Conservation (phyloP, 1,140 invertebrate genomes). For the Meteorus sp. region DNA sequence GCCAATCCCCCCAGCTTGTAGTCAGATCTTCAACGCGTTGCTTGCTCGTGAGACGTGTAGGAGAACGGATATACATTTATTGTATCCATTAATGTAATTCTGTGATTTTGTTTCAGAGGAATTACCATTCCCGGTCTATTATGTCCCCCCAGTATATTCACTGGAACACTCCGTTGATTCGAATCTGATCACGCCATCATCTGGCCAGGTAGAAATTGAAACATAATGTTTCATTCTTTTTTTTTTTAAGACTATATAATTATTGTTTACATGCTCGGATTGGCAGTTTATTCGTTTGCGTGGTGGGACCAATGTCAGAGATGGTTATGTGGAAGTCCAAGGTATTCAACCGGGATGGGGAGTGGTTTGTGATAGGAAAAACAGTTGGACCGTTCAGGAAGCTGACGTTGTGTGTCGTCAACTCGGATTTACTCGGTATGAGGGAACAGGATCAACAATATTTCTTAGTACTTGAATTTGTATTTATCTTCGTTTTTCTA, state of each 20-base stretch:
- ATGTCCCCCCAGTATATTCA: conserved; percentile 41
- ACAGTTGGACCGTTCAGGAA: conserved; percentile 60
- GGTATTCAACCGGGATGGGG: conserved; percentile 58
- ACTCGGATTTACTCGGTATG: conserved; percentile 60
- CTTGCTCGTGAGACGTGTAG: not conserved
- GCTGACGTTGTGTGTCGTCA: conserved; percentile 62
- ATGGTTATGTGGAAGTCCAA: conserved; percentile 63
- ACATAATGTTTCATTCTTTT: conserved; percentile 6
- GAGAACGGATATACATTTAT: not conserved
- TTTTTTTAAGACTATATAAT: conserved; percentile 1
- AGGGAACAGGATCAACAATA: conserved; percentile 1
- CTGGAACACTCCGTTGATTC: conserved; percentile 31
- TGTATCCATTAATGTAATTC: not conserved
- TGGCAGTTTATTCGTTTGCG: conserved; percentile 58
- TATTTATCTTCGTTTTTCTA: not conserved
- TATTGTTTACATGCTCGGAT: conserved; percentile 14
- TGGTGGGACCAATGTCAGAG: conserved; percentile 55
- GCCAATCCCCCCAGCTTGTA: not conserved
- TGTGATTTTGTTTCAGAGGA: conserved; percentile 42
- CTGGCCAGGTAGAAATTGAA: conserved; percentile 45
- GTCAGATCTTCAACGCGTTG: not conserved
- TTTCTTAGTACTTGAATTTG: not conserved
- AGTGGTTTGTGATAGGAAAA: conserved; percentile 58
- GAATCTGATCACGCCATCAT: conserved; percentile 39
- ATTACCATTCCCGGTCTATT: conserved; percentile 47